Evolutionary conservation across 2,888 invertebrate species (phyloP).

Genomic region (Exephanes ischioxanthus): DNA sequence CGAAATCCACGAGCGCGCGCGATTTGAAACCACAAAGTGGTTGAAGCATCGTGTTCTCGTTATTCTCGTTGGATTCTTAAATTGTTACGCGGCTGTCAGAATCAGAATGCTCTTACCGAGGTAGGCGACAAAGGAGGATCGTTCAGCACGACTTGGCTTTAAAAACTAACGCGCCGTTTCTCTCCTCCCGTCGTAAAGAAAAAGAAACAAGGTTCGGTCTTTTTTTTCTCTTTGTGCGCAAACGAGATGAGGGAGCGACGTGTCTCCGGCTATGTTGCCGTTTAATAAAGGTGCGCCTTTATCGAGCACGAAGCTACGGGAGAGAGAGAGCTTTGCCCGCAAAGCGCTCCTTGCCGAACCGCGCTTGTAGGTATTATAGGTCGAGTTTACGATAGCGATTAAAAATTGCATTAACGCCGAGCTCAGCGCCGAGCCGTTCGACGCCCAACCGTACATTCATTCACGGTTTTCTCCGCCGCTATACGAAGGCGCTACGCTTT

Average conservation of each 20-base stretch:
- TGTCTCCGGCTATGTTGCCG: slow-evolving; percentile 59
- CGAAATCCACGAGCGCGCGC: neutral
- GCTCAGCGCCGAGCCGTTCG: slow-evolving; percentile 47
- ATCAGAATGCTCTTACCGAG: neutral
- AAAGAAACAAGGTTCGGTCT: slow-evolving; percentile 10
- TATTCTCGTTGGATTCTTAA: neutral
- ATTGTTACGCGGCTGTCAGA: neutral
- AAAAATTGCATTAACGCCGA: slow-evolving; percentile 82
- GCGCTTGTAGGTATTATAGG: slow-evolving; percentile 67
- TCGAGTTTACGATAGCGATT: slow-evolving; percentile 82
- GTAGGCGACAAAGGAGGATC: slow-evolving; percentile 20
- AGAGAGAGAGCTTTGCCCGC: slow-evolving; percentile 9
- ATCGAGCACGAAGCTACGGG: slow-evolving; percentile 73
- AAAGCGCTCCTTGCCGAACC: slow-evolving; percentile 38
- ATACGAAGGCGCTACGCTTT: slow-evolving; percentile 51
- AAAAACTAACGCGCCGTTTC: neutral
- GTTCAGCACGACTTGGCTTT: neutral
- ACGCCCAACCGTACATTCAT: slow-evolving; percentile 49
- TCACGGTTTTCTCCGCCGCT: slow-evolving; percentile 41
- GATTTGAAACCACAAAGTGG: neutral
- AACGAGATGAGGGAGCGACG: slow-evolving; percentile 59
- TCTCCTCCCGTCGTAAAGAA: slow-evolving; percentile 43
- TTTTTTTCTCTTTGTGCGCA: slow-evolving; percentile 40
- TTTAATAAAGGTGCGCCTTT: slow-evolving; percentile 79
- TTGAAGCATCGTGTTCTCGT: neutral